Percentiles rank a stretch among this genome's conserved stretches.
phyloP scores from a whole-genome alignment of 1,140 invertebrate species.

The Bombus superbus region DNA sequence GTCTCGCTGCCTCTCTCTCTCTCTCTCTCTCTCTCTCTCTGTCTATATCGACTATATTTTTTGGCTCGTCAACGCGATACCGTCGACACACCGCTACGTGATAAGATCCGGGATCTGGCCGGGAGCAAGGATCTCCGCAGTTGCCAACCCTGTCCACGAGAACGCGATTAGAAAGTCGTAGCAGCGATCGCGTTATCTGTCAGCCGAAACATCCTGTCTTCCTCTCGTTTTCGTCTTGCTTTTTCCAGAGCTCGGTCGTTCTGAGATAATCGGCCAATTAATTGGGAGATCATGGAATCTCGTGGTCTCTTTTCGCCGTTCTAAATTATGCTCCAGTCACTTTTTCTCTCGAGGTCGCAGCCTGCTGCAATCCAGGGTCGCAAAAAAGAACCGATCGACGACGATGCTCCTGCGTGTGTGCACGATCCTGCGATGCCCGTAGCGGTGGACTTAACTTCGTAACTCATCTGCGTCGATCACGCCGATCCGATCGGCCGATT shows the following conservation, averaged over 20 bases:
- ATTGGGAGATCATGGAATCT: constrained; percentile 52
- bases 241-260: neutral
- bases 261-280: constrained; percentile 55
- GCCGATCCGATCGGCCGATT: constrained; percentile 11
- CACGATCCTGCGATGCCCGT: neutral
- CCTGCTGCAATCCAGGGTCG: constrained; percentile 26
- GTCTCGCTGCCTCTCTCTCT: neutral
- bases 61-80: neutral
- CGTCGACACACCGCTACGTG: neutral
- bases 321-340: constrained; percentile 47
- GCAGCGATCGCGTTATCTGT: constrained; percentile 40
- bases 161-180: constrained; percentile 62
- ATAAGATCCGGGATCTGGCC: constrained; percentile 13
- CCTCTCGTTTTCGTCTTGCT: neutral
- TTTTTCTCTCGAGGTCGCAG: constrained; percentile 31
- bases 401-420: neutral
- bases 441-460: neutral
- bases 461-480: constrained; percentile 1
- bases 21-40: neutral
- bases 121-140: constrained; percentile 5
- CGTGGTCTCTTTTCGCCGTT: constrained; percentile 36
- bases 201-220: constrained; percentile 59
- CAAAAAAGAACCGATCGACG: constrained; percentile 19
- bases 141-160: constrained; percentile 31
- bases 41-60: constrained; percentile 1